These are phyloP conservation scores for Perdita meconis DNA, from an alignment of 2,888 invertebrate genomes.

Conservation along the genomic window DNA sequence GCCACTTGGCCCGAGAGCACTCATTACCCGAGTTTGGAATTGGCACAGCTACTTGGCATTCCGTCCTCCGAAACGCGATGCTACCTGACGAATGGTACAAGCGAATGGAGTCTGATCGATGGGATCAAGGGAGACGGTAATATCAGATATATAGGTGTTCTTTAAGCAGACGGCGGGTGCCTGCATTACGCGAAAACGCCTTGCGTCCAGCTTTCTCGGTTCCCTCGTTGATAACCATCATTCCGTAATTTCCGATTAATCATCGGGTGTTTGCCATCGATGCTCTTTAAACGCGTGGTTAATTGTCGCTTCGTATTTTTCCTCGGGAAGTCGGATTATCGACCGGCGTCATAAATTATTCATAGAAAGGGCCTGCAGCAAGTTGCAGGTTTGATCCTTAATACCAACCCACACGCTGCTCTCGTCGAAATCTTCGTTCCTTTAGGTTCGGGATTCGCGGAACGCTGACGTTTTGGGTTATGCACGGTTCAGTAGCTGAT, in stretches of 20 bases:
- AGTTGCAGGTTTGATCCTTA: neutral
- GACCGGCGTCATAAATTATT: slow-evolving; percentile 49
- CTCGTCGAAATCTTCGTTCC: neutral
- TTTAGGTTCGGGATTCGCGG: neutral
- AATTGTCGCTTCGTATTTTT: slow-evolving; percentile 46
- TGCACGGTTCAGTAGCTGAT: neutral
- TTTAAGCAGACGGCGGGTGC: slow-evolving; percentile 1
- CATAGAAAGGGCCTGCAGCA: slow-evolving; percentile 8
- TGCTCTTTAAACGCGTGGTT: slow-evolving; percentile 34
- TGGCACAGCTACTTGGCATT: neutral
- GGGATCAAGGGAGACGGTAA: neutral
- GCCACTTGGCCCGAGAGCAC: slow-evolving; percentile 1
- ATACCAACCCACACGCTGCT: neutral
- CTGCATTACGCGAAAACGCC: slow-evolving; percentile 5
- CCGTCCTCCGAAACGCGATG: neutral
- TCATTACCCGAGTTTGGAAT: slow-evolving; percentile 17
- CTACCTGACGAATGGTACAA: neutral
- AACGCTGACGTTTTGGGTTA: neutral
- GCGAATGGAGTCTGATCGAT: neutral
- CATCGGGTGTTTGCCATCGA: slow-evolving; percentile 22
- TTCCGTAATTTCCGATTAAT: slow-evolving; percentile 57
- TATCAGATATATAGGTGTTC: neutral
- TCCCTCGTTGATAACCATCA: slow-evolving; percentile 25
- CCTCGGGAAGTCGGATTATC: slow-evolving; percentile 5
- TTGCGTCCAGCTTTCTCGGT: neutral